Percentiles rank a stretch among this genome's conserved stretches.
These are phyloP conservation scores for Julus scandinavius DNA, from an alignment of 2,888 invertebrate species.

Conservation along the genomic window DNA sequence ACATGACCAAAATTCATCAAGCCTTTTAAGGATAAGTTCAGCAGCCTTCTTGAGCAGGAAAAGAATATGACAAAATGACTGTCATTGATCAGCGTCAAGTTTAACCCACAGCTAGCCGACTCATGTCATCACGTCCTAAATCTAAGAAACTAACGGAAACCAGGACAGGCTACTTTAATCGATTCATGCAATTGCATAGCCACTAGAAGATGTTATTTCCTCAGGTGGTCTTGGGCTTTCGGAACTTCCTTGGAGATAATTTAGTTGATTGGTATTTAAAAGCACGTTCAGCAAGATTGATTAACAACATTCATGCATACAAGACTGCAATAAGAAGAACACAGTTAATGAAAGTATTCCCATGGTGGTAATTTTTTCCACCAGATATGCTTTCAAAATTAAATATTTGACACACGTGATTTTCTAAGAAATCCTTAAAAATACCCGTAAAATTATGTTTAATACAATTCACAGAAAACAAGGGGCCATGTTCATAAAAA, in stretches of 20 bases:
- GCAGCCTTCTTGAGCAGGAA: neutral
- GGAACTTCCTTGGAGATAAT: neutral
- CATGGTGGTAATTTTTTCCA: no score
- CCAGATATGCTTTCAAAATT: neutral
- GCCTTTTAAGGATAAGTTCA: slow-evolving; percentile 9
- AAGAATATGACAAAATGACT: neutral
- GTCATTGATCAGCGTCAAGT: slow-evolving; percentile 13
- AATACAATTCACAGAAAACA: no score
- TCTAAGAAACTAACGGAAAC: neutral
- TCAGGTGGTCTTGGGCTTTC: neutral
- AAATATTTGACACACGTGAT: neutral
- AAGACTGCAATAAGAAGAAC: no score
- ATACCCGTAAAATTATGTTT: no score
- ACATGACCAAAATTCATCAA: neutral
- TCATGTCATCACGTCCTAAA: neutral
- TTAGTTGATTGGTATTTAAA: neutral
- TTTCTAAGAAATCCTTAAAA: no score
- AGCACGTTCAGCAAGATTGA: neutral
- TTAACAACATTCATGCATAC: no score
- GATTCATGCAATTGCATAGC: neutral
- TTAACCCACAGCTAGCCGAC: neutral
- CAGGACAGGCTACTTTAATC: neutral
- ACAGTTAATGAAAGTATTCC: no score
- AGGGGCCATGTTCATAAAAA: no score
- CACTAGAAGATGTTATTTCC: no score